Evolutionary conservation across 2,113 vertebrate species (phyloP), one percentile per base, ranked within the genome.

Genomic region (Turnix velox): DNA sequence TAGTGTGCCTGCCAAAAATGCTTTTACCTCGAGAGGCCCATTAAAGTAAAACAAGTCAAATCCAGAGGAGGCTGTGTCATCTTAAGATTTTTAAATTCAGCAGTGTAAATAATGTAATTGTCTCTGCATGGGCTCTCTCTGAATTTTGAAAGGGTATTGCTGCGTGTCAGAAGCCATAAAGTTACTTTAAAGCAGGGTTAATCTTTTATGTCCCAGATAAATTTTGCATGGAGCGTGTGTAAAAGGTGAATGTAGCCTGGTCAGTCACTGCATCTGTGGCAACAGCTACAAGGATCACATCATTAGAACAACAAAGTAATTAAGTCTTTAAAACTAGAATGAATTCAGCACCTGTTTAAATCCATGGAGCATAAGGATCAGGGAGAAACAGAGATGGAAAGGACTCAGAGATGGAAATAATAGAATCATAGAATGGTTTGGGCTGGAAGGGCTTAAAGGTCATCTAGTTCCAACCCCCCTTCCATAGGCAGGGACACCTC

Each of bases 1-100:
- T 43, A 39, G 24, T 12, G 42, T 62, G 43, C 37, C 52, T 85
- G 94, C 95, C 94, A 96, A 95, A 95, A 94, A 93, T 80, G 84
- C 89, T 96, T 93, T 93, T 94, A 87, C 62, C 67, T 67, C 4
- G 3, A 84, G 63, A 93, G 39, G 30, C 30, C 39, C n/a, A 63
- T 95, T 84, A 92, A 92, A 85, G 17, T 76, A 75, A 88, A 67
- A 87, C 62, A 91, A 95, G 55, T 82, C 73, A 87, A 89, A 87
- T 87, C 84, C 43, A 30, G 65, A 76, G 57, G 62, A 91, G 30
- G 10, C 7, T 2, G 42, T 88, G 74, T 39, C 18, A 67, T 92
- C 87, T 87, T 62, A 91, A 90, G 66, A 59, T 62, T 90, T 95
- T 84, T 62, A 18, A 91, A 66, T 82, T 69, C 42, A 10, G 27